These are phyloP conservation scores for Galago senegalensis DNA, from an alignment of 2,797 vertebrate genomes.

Conservation along the genomic window DNA sequence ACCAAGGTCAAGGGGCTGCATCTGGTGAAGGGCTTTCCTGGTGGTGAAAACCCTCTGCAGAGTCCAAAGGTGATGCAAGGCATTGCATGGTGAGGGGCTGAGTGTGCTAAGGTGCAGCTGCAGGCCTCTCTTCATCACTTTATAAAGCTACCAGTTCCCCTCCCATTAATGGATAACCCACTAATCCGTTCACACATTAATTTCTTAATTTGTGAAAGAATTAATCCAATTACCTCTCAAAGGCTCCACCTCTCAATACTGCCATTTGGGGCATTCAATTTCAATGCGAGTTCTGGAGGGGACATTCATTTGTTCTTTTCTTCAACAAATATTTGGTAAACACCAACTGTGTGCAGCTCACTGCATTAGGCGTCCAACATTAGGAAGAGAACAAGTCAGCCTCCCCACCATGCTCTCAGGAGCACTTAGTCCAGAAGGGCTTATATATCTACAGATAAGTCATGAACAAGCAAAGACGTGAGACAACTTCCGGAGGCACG, in stretches of 20 bases:
- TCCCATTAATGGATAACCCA: neutral
- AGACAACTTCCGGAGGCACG: neutral
- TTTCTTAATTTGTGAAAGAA: neutral
- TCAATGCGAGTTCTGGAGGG: neutral
- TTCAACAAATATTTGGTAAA: neutral
- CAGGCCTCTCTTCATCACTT: neutral
- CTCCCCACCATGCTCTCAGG: neutral
- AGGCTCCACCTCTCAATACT: neutral
- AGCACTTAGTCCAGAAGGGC: neutral
- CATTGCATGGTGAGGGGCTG: neutral
- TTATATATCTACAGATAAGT: neutral
- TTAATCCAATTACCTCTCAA: neutral
- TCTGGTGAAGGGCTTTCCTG: neutral
- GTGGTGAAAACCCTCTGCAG: neutral
- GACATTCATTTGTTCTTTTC: neutral
- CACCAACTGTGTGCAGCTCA: neutral
- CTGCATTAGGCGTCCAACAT: neutral
- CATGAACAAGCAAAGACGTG: neutral
- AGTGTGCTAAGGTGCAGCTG: neutral
- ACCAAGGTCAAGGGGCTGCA: neutral
- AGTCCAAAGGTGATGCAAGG: neutral
- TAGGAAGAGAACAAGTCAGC: neutral
- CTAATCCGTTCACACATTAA: neutral
- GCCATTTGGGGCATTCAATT: neutral
- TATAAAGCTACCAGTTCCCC: neutral